Base-by-base conservation (phyloP, 2,113 vertebrate genomes). In the Hippolais icterina region DNA sequence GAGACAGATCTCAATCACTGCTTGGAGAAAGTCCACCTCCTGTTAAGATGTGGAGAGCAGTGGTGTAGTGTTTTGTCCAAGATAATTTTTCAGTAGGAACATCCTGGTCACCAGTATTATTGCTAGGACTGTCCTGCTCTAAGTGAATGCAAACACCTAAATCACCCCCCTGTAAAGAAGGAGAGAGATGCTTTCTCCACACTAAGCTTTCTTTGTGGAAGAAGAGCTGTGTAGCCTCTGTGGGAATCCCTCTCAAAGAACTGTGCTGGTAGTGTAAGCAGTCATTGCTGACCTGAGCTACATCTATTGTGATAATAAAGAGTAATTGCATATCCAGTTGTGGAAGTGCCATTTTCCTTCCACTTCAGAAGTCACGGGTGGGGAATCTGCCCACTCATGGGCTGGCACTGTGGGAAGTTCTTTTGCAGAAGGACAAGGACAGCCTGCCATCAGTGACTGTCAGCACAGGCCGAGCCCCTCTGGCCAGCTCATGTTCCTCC, bases 151-250 rank as follows among this genome's bases (percentile, higher is more conserved):
- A 60, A 89, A n/a, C 15, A 75, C 44, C 33, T 68, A 46, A 64
- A 49, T 64, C 50, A 12, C 5, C 8, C 15, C 25, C n/a, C n/a
- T 68, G 60, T 52, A 53, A 70, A 39, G 20, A 77, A 52, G 16
- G 3, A 60, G 31, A 35, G 22, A 85, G 16, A 24, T 79, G n/a
- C 31, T 56, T 92, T 47, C 47, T 89, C 31, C n/a, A 59, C 2
- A 5, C 6, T 14, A 23, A 64, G 15, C 13, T 37, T 0, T 0
- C 5, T 80, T 29, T 2, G 5, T 17, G 13, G 31, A 59, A 52
- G 33, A 88, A 64, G 22, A 75, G 5, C 14, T 72, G 21, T 21
- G 16, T 39, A 24, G 10, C 41, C 18, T 80, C 68, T 44, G 14
- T 10, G 9, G 42, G 61, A 71, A 23, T 16, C 57, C 1, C 0